Evolutionary conservation across 1,140 invertebrate genomes (phyloP).

Genomic region (Heliconius eleuchia): DNA sequence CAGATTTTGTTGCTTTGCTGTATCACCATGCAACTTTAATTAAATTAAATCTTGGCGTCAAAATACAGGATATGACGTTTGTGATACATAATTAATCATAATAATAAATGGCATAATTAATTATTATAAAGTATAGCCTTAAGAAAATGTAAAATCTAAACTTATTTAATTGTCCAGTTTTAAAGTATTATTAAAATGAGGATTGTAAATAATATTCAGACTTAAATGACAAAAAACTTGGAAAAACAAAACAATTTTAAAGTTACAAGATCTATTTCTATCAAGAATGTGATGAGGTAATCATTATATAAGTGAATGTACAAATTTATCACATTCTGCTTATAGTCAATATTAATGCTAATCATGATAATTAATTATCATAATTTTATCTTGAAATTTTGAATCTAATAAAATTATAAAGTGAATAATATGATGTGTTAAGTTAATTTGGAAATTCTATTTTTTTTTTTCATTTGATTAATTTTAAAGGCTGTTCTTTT

Average conservation of each 20-base stretch:
- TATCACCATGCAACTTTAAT: slow-evolving; percentile 17
- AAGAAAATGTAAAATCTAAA: background rate
- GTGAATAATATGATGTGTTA: background rate
- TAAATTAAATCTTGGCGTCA: slow-evolving; percentile 13
- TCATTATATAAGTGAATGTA: background rate
- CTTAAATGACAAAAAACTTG: background rate
- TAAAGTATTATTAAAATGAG: background rate
- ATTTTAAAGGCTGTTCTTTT: background rate
- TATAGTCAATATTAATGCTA: background rate
- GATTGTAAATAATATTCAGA: background rate
- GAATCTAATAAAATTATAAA: background rate
- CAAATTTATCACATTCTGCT: background rate
- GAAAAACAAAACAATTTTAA: background rate
- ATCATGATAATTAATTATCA: too few species aligned
- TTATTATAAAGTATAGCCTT: background rate
- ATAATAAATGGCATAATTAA: slow-evolving; percentile 8
- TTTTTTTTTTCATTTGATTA: too few species aligned
- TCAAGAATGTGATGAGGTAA: background rate
- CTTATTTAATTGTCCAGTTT: background rate
- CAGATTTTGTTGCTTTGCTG: slow-evolving; percentile 28
- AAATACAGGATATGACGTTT: slow-evolving; percentile 21
- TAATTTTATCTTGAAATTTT: background rate
- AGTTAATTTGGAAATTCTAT: too few species aligned
- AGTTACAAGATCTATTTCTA: background rate
- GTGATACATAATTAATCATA: background rate